Evolutionary conservation across 2,113 vertebrate genomes (phyloP), one percentile per base, ranked within the genome.

Genomic region (Vireo altiloquus): DNA sequence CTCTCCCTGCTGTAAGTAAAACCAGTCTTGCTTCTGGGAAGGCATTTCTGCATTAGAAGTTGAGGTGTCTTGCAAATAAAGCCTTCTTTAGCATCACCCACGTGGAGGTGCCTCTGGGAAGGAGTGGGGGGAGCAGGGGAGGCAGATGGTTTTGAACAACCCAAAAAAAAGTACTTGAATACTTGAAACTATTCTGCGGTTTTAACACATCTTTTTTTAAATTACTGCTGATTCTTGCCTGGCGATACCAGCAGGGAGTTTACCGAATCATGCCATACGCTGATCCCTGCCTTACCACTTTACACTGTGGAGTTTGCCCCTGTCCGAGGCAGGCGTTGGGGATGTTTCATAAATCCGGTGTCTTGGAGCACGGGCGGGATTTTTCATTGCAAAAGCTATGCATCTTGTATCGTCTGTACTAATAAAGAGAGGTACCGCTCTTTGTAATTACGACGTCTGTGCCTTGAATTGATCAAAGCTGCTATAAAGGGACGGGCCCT

Each of bases 271-370:
- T 15, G 60, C 86, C 77, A 9, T 65, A 8, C 4, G 33, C 40
- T 65, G 10, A 27, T 77, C 76, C 83, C 14, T 82, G 28, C 59
- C 11, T 25, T 87, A 66, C 13, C 88, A 94, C 66, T 82, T 94
- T 80, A 96, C 97, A 98, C 98, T 98, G 98, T 98, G 98, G 98
- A 95, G 71, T 94, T 75, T 95, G 95, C 88, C 83, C 90, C 90
- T 87, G 82, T 93, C 83, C 44, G 68, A 89, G 87, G 94, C 92
- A 97, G 90, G 93, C 81, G 25, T 16, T 53, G 96, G 92, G 95
- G 92, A 89, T 23, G 37, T 87, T 85, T 80, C 82, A 46, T 94
- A 94, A 80, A 93, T 71, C 72, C 54, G 20, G 44, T 89, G 68
- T 96, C 85, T 92, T 83, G 72, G 86, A 97, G 96, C 96, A 96